These are phyloP conservation scores for Dryobotodes eremita DNA, from an alignment of 2,888 invertebrate species.

Conservation along the genomic window DNA sequence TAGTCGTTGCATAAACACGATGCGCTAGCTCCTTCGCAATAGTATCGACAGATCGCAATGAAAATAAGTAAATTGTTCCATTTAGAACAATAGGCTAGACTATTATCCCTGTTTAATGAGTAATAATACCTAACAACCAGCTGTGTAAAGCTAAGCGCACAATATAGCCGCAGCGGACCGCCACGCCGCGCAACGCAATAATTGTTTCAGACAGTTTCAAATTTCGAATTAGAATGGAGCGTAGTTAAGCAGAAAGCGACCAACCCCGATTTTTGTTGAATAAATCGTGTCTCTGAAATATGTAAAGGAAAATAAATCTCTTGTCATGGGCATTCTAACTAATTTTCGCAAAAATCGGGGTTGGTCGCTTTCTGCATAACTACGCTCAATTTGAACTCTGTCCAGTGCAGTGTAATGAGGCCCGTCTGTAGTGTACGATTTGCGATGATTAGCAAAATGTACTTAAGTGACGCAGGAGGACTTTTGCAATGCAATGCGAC, in stretches of 20 bases:
- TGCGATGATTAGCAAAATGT: too few relatives aligned
- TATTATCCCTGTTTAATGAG: slow-evolving; percentile 30
- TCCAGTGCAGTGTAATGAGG: background rate
- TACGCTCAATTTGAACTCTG: background rate
- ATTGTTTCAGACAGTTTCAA: background rate
- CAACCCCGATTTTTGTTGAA: too few relatives aligned
- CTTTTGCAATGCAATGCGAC: background rate
- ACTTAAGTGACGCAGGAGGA: too few relatives aligned
- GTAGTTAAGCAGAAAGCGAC: too few relatives aligned
- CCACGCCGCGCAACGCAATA: background rate
- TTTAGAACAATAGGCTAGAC: slow-evolving; percentile 50
- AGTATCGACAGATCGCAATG: slow-evolving; percentile 44
- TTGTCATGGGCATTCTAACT: too few relatives aligned
- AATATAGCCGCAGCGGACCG: background rate
- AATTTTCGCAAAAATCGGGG: too few relatives aligned
- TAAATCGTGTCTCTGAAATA: too few relatives aligned
- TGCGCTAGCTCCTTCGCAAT: slow-evolving; percentile 27
- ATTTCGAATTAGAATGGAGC: background rate
- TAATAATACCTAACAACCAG: slow-evolving; percentile 25
- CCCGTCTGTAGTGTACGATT: background rate
- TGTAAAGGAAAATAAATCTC: too few relatives aligned
- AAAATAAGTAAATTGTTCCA: slow-evolving; percentile 46
- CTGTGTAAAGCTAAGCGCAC: slow-evolving; percentile 3
- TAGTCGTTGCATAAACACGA: slow-evolving; percentile 41
- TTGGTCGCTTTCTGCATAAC: too few relatives aligned